Evolutionary conservation across 2,888 invertebrate species (phyloP).

Genomic region (Drosophila neutralis): DNA sequence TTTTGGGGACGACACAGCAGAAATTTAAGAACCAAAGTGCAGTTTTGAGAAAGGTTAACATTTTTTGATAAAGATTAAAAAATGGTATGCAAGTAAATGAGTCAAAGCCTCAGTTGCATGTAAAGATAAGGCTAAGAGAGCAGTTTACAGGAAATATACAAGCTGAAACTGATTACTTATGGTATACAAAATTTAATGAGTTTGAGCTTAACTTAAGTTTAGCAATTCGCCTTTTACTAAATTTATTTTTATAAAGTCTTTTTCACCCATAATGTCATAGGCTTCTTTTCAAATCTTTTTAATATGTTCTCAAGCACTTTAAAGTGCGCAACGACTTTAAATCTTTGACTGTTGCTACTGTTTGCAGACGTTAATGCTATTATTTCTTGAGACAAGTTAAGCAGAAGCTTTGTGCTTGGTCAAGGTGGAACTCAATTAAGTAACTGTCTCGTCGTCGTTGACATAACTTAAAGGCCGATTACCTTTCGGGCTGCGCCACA

Average conservation of each 20-base stretch:
- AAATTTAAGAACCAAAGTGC: slow-evolving; percentile 33
- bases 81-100: slow-evolving; percentile 8
- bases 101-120: background rate
- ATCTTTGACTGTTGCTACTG: slow-evolving; percentile 13
- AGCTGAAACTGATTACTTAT: background rate
- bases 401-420: slow-evolving; percentile 10
- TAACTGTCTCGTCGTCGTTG: slow-evolving; percentile 64
- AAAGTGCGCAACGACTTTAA: background rate
- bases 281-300: background rate
- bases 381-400: slow-evolving; percentile 15
- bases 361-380: slow-evolving; percentile 5
- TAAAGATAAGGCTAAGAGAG: background rate
- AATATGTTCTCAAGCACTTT: background rate
- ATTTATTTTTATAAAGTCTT: background rate
- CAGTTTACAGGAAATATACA: background rate
- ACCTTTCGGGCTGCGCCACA: slow-evolving; percentile 51
- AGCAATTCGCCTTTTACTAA: background rate
- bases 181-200: background rate
- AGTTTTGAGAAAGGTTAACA: slow-evolving; percentile 27
- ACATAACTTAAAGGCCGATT: slow-evolving; percentile 68
- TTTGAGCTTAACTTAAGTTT: background rate
- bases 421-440: slow-evolving; percentile 66
- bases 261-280: background rate
- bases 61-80: slow-evolving; percentile 35
- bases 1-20: background rate